Base-by-base conservation (phyloP, 2,888 invertebrate genomes). In the Busseola fusca region DNA sequence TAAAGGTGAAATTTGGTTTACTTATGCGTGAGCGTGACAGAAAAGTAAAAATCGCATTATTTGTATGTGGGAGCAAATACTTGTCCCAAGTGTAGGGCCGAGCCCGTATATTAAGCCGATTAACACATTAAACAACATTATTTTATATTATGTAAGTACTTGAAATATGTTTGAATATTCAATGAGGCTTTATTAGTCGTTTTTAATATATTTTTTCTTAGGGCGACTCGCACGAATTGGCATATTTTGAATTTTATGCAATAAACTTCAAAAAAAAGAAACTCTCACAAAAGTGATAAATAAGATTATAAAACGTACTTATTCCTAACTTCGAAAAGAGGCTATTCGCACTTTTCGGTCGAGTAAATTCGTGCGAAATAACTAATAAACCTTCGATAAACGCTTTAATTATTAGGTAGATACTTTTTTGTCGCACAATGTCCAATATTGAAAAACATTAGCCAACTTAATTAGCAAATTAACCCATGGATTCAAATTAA, bases 81-180 rank as follows among this genome's bases (percentile, higher is more conserved):
- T 70, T 52, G 56, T 40, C 14, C 34, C 18, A 12, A 16, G 27
- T 25, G 25, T 25, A 16, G 25, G 7, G 27, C 7, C 7, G 25
- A 27, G 27, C 65, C 48, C 64, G 34, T 48, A 64, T 62, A 69
- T 74, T 64, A 64, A 68, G 70, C 57, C 59, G 80, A 78, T 81
- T 59, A 79, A 76, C 66, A 76, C 69, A 78, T 76, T 54, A 74
- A 75, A 81, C 34, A 34, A 30, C n/a, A 18, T 52, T 54, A 16
- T 54, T 30, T 30, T 56, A 30, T 56, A 56, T 56, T 56, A 30
- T 10, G 18, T 21, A 30, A 21, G 18, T 56, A 27, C 3, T 56
- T 4, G 27, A 56, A 56, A 18, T 27, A 21, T 10, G 30, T 30
- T 30, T 21, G 18, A 30, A 56, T 10, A 30, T 30, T 56, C 21